Base-by-base conservation (phyloP, 2,113 vertebrate genomes). In the Channa argus region DNA sequence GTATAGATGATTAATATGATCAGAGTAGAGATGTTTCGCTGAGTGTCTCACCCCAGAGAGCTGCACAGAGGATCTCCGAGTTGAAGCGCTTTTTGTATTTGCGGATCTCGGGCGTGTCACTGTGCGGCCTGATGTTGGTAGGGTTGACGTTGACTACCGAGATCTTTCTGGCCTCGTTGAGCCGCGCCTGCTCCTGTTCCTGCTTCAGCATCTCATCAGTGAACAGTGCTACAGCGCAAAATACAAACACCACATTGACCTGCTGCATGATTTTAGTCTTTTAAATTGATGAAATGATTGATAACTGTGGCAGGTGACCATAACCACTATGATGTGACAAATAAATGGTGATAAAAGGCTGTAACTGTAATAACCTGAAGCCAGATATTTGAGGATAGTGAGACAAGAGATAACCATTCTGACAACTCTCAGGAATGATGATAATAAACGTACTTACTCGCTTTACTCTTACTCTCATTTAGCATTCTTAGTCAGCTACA, bases 11-110 rank as follows among this genome's bases (percentile, higher is more conserved):
- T 24, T 6, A 0, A 3, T 0, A 4, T 11, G 0, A 6, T 1
- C 3, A 1, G 1, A 6, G 10, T 15, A 9, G 47, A 10, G n/a
- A 2, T 5, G 43, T 2, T 11, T 37, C 0, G 3, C 1, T 8
- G 50, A 8, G 41, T 0, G 15, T 46, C 95, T 95, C 86, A 99
- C 98, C 98, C 98, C 98, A 99, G 0, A 99, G 88, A 12, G 98
- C 98, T 0, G 98, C 98, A 58, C 98, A 99, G 15, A 99, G 96
- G 83, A 99, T 99, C 94, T 99, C 98, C 0, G 98, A 99, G 93
- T 99, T 99, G 94, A 99, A 99, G 80, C 98, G 96, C 55, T 99
- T 99, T 95, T 99, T 99, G 91, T 99, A 99, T 73, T 99, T 99
- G 24, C 98, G 96, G 86, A 99, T 99, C 94, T 99, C 98, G 0